Evolutionary conservation across 2,113 vertebrate genomes (phyloP).

Genomic region (Sander vitreus): DNA sequence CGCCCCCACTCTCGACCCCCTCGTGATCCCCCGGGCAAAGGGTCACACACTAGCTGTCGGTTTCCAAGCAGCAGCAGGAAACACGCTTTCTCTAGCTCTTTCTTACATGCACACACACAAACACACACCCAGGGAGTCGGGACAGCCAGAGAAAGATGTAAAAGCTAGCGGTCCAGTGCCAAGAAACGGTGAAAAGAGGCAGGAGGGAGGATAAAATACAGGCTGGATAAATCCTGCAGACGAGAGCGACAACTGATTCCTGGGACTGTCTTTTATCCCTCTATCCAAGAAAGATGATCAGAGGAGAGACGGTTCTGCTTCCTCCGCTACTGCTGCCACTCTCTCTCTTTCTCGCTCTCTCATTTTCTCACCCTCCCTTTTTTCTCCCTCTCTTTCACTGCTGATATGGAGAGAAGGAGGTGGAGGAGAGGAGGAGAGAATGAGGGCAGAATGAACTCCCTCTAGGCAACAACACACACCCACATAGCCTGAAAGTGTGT

Average conservation of each 20-base stretch:
- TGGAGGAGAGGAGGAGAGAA: conserved; percentile 78
- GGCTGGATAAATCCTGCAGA: conserved; percentile 85
- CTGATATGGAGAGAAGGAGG: conserved; percentile 78
- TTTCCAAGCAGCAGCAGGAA: conserved; percentile 65
- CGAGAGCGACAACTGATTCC: conserved; percentile 64
- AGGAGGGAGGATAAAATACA: conserved; percentile 75
- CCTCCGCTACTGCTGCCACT: conserved; percentile 72
- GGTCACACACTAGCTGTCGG: conserved; percentile 76
- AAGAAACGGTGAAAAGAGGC: conserved; percentile 78
- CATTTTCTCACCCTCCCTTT: conserved; percentile 64
- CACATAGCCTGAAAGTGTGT: conserved; percentile 74
- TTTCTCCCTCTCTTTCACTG: conserved; percentile 74
- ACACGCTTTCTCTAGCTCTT: conserved; percentile 49
- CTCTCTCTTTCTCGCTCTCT: conserved; percentile 59
- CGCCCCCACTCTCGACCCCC: conserved; percentile 70
- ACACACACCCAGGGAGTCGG: conserved; percentile 57
- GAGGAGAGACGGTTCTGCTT: conserved; percentile 71
- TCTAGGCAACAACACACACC: conserved; percentile 82
- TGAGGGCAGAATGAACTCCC: conserved; percentile 83
- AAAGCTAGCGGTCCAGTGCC: conserved; percentile 76
- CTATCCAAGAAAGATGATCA: conserved; percentile 83
- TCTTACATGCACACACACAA: conserved; percentile 49
- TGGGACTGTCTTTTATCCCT: conserved; percentile 77
- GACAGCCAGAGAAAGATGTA: conserved; percentile 66
- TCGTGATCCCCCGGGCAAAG: conserved; percentile 71